These are phyloP conservation scores for Peromyscus nudipes DNA, from an alignment of 2,797 vertebrate genomes.

Conservation along the genomic window DNA sequence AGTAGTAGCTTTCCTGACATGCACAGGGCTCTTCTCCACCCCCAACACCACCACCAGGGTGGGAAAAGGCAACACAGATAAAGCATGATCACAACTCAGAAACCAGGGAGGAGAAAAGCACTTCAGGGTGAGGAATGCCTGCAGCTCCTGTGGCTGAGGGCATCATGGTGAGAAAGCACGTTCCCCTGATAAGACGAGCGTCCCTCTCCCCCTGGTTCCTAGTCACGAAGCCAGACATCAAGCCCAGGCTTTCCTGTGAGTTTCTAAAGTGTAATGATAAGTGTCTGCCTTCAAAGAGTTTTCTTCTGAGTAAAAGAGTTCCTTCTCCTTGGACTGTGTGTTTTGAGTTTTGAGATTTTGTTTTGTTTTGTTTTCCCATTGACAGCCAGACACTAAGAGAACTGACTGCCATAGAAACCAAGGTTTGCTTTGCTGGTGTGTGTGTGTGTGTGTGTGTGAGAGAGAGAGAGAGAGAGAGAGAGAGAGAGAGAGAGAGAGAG, in stretches of 20 bases:
- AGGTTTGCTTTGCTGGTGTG: background rate
- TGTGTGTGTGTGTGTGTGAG: background rate
- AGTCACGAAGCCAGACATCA: background rate
- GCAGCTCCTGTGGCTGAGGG: background rate
- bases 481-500: background rate
- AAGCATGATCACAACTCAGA: background rate
- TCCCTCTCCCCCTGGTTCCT: background rate
- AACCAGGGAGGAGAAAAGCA: background rate
- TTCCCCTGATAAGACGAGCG: background rate
- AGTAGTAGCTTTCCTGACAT: background rate
- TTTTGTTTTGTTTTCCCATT: background rate
- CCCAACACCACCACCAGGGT: background rate
- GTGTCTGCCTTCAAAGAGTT: background rate
- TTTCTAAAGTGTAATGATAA: slow-evolving; percentile 31
- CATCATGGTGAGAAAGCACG: background rate
- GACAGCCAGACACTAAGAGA: slow-evolving; percentile 8
- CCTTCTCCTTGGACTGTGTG: background rate
- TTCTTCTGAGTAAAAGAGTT: slow-evolving; percentile 28
- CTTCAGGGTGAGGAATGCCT: background rate
- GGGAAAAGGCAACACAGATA: background rate
- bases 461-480: background rate
- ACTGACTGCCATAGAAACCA: background rate
- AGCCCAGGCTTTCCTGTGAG: background rate
- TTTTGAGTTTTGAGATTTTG: background rate
- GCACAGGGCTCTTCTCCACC: no score